Conservation (phyloP, 2,888 invertebrate species). For the Lasioglossum calceatum region DNA sequence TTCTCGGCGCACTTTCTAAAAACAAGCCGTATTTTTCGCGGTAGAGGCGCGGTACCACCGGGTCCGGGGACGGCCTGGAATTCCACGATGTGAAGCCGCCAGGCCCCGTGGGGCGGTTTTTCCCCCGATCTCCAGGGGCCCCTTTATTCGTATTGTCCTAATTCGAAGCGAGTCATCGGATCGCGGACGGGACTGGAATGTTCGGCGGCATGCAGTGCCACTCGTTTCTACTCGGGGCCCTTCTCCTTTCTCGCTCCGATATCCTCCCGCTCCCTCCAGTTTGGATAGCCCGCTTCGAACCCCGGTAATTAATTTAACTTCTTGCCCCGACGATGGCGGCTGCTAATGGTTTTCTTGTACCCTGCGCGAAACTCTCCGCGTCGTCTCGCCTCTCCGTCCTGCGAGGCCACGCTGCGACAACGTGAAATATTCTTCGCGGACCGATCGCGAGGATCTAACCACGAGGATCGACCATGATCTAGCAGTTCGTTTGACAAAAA, state of each 20-base stretch:
- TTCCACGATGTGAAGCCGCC: constrained; percentile 60
- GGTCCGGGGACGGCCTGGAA: constrained; percentile 57
- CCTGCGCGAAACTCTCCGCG: constrained; percentile 66
- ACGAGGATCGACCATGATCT: too few species aligned
- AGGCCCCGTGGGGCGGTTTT: constrained; percentile 65
- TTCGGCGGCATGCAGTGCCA: constrained; percentile 65
- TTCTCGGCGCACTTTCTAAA: constrained; percentile 73
- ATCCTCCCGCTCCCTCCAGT: constrained; percentile 48
- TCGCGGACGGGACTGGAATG: constrained; percentile 68
- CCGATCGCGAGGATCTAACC: neutral
- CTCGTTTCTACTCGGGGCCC: constrained; percentile 51
- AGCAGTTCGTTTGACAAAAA: too few species aligned
- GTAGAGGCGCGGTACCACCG: constrained; percentile 63
- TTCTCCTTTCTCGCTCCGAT: constrained; percentile 44
- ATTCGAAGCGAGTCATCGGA: constrained; percentile 75
- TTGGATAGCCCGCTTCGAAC: constrained; percentile 57
- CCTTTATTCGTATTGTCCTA: constrained; percentile 75
- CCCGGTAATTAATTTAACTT: constrained; percentile 84
- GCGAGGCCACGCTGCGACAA: constrained; percentile 39
- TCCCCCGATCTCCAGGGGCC: constrained; percentile 57
- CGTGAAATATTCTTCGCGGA: constrained; percentile 21
- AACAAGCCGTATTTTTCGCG: constrained; percentile 77
- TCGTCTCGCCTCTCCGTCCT: constrained; percentile 47
- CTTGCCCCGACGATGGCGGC: constrained; percentile 80
- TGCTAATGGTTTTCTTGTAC: constrained; percentile 81